A percentile compares a stretch with the other conserved stretches of the same genome.
Evolutionary conservation across 2,797 vertebrate species (phyloP).

Genomic region (Carcharodon carcharias): DNA sequence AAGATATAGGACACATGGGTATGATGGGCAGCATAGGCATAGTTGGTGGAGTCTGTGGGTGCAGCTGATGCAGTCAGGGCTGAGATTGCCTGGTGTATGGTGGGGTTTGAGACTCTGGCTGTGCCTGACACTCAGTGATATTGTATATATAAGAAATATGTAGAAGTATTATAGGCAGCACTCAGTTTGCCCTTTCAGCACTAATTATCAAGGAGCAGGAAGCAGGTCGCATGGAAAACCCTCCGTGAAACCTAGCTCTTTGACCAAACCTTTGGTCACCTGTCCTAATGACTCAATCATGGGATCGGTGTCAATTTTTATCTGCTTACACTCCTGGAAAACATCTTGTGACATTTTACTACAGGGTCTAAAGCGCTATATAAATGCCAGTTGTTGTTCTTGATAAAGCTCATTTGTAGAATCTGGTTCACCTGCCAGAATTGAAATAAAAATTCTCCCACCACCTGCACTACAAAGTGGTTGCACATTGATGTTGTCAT

Average conservation of each 20-base stretch:
- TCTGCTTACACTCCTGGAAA: neutral
- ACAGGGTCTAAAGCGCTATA: neutral
- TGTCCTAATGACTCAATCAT: neutral
- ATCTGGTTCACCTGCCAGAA: conserved; percentile 8
- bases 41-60: neutral
- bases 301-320: neutral
- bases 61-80: neutral
- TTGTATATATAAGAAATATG: conserved; percentile 3
- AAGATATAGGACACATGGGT: neutral
- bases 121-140: neutral
- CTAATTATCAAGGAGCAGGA: neutral
- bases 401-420: neutral
- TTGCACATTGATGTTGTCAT: conserved; percentile 14
- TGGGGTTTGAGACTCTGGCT: neutral
- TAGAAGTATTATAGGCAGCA: neutral
- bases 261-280: neutral
- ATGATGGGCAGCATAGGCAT: neutral
- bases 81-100: neutral
- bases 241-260: neutral
- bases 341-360: neutral
- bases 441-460: conserved; percentile 17
- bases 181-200: neutral
- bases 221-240: neutral
- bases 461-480: conserved; percentile 16
- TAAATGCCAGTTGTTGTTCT: neutral